Evolutionary conservation across 2,888 invertebrate genomes (phyloP), one percentile per base, ranked within the genome.

Genomic region (Heliconius sara): DNA sequence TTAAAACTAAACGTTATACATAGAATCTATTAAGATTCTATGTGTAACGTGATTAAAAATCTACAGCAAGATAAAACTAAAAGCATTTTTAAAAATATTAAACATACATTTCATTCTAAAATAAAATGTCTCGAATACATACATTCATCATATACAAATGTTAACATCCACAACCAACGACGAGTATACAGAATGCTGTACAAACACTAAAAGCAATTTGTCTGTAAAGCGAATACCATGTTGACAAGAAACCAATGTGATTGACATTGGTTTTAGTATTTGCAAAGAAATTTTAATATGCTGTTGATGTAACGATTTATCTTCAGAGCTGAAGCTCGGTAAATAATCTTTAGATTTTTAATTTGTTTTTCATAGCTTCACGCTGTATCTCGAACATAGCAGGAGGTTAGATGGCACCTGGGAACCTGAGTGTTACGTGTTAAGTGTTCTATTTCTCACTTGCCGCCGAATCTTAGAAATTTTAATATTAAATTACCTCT

Each of bases 161-260:
- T 22, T 63, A 27, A 22, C 19, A 43, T 65, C 27, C 25, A 30
- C 19, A 66, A 73, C 66, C 60, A 25, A 22, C 78, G 73, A 76
- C 79, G 70, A 76, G 67, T 70, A 72, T 43, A 76, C 74, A 79
- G 78, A 86, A 87, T 85, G 80, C 82, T 83, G 81, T 84, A 84
- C 84, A 85, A 87, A 86, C 85, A 84, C 79, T 83, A 85, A 85
- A 87, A 88, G 88, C 88, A 90, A 90, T 90, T 89, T 89, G 88
- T 87, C 86, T 86, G 86, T 86, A 85, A 87, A 87, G 86, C 84
- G 84, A 86, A 87, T 89, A 85, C 85, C 82, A 77, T 86, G 88
- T 89, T 89, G 89, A 89, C 90, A 87, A 83, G 79, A 76, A 83
- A 85, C 86, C 85, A 85, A 85, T 87, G 52, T 52, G 52, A 52